These are phyloP conservation scores for Mustela nigripes DNA, from an alignment of 2,113 vertebrate genomes.

Conservation along the genomic window DNA sequence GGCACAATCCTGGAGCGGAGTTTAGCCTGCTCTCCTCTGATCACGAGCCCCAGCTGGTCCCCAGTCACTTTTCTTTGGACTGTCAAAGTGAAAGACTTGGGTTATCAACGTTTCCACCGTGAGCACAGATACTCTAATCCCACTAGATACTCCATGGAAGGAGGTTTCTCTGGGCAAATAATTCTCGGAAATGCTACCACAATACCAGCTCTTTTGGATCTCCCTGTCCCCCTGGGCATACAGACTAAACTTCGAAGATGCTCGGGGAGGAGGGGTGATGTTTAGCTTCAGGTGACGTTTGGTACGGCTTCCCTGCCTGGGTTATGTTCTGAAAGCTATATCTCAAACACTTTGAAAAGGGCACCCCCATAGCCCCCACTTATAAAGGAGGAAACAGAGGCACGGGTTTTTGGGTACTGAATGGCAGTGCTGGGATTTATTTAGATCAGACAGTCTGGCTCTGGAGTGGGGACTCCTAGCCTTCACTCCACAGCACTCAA, in stretches of 20 bases:
- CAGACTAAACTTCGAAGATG: neutral
- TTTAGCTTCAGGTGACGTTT: neutral
- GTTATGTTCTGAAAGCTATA: neutral
- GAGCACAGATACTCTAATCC: neutral
- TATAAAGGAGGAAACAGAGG: neutral
- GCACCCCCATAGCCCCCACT: neutral
- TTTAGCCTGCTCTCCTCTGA: neutral
- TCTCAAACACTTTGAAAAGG: neutral
- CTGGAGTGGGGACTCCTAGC: too few relatives aligned
- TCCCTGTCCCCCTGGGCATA: too few relatives aligned
- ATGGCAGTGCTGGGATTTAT: neutral
- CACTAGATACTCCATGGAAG: neutral
- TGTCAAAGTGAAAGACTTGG: neutral
- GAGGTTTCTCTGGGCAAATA: neutral
- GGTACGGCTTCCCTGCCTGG: neutral
- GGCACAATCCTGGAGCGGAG: neutral
- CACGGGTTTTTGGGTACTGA: neutral
- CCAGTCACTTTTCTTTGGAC: neutral
- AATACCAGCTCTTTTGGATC: rapidly evolving
- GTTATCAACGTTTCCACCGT: neutral
- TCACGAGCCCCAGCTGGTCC: neutral
- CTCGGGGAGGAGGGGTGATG: neutral
- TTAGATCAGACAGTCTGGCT: neutral
- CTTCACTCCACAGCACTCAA: rapidly evolving
- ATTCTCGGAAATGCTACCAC: neutral